Percentiles rank a stretch among this genome's conserved stretches.
These are phyloP conservation scores for Dicyrtomina minuta DNA, from an alignment of 2,888 invertebrate genomes.

Conservation along the genomic window DNA sequence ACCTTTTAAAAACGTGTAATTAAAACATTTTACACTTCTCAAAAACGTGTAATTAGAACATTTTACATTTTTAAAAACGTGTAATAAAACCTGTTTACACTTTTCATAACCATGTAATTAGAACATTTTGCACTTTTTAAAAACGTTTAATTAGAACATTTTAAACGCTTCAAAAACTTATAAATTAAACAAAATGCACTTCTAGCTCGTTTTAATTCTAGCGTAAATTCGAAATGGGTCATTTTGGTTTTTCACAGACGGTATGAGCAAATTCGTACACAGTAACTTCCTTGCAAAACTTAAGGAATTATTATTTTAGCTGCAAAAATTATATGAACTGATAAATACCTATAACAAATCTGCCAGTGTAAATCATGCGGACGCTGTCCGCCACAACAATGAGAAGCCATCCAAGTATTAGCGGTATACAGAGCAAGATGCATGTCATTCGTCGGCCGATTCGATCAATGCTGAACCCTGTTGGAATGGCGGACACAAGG, in stretches of 20 bases:
- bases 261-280: constrained; percentile 83
- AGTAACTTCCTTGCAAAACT: too few species aligned
- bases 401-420: constrained; percentile 46
- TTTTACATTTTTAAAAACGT: too few species aligned
- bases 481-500: constrained; percentile 43
- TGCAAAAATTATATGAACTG: not conserved
- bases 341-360: constrained; percentile 17
- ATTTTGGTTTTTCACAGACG: too few species aligned
- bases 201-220: constrained; percentile 79
- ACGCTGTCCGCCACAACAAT: constrained; percentile 9
- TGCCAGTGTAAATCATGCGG: not conserved
- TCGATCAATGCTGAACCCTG: constrained; percentile 51
- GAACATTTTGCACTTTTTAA: too few species aligned
- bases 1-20: too few species aligned
- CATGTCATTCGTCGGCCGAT: constrained; percentile 45
- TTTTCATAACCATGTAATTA: too few species aligned
- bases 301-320: constrained; percentile 8
- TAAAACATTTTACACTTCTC: too few species aligned
- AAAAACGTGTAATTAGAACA: too few species aligned
- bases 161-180: too few species aligned
- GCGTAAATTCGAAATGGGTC: too few species aligned
- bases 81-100: too few species aligned
- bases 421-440: constrained; percentile 54
- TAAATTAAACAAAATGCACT: constrained; percentile 62
- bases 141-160: too few species aligned